phyloP scores from a whole-genome alignment of 35 echinoderm and acorn worm species.

The Strongylocentrotus purpuratus region DNA sequence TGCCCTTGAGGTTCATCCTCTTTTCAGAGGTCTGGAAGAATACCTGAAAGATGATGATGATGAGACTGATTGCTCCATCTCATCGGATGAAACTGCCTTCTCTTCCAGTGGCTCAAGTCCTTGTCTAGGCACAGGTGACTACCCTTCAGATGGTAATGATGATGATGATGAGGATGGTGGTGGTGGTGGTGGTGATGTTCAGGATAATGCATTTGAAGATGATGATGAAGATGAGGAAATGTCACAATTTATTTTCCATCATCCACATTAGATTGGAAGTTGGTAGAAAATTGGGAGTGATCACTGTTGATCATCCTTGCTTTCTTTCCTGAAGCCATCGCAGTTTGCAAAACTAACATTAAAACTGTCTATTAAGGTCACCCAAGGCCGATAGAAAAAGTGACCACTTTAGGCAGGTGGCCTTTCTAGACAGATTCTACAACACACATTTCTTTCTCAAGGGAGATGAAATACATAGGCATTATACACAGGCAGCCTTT shows the following conservation, averaged over 20 bases:
- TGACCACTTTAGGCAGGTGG: no score
- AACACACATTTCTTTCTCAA: no score
- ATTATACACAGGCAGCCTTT: no score
- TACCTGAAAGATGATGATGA: neutral
- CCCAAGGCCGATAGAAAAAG: no score
- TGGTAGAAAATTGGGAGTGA: neutral
- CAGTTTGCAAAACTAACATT: no score
- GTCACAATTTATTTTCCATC: neutral
- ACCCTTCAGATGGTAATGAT: no score
- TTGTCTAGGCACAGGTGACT: neutral
- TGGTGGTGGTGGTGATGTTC: neutral
- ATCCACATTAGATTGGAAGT: neutral
- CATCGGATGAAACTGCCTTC: neutral
- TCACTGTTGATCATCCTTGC: no score
- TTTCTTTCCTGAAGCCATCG: no score
- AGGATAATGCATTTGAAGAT: neutral
- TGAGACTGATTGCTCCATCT: neutral
- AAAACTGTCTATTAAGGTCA: no score
- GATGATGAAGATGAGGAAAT: slow-evolving; percentile 6
- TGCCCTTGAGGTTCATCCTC: neutral
- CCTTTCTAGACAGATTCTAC: no score
- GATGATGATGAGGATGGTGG: no score
- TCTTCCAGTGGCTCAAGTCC: neutral
- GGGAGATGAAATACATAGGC: no score
- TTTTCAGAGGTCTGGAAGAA: neutral